Base-by-base conservation (phyloP, 1,140 invertebrate genomes). In the Zaprionus ornatus region DNA sequence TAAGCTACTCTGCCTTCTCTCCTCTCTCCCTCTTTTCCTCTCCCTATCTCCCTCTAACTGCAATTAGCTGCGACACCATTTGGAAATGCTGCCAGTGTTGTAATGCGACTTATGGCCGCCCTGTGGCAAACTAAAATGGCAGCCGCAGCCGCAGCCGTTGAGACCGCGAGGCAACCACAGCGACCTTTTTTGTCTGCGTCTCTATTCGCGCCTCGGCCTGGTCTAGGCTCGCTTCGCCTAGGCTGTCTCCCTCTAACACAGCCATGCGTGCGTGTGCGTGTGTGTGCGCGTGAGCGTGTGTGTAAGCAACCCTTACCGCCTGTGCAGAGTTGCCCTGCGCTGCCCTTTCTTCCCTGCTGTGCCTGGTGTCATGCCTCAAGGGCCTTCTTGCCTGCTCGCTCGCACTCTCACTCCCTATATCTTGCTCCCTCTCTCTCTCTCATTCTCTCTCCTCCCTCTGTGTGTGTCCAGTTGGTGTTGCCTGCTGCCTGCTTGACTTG, bases 221-320 rank as follows among this genome's bases (percentile, higher is more conserved):
- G 62, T 23, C 50, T 54, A 64, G 62, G 62, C 50, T 40, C 62
- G 23, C 27, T n/a, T 17, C 25, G 21, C 52, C 25, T 55, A 55
- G 40, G 40, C 23, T 29, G 19, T 23, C 45, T 50, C 19, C 21
- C 32, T 37, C 27, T 19, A n/a, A 6, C 48, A 37, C 61, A 23
- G 32, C 25, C 52, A 54, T 56, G 63, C 52, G 19, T 66, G 50
- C 27, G 27, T 32, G 54, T 40, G 19, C 23, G 27, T 40, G 25
- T 29, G 35, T 60, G 48, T 57, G 67, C 68, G 32, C 63, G 48
- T 48, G 57, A 59, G 57, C 50, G 73, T 67, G 57, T 71, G 65
- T 64, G 72, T 42, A 61, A 69, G 29, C 78, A 80, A 80, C 78
- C 78, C 78, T 80, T 80, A 77, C 78, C 75, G 35, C 66, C 57